These are phyloP conservation scores for Cydia pomonella DNA, from an alignment of 1,140 invertebrate genomes.

Conservation along the genomic window DNA sequence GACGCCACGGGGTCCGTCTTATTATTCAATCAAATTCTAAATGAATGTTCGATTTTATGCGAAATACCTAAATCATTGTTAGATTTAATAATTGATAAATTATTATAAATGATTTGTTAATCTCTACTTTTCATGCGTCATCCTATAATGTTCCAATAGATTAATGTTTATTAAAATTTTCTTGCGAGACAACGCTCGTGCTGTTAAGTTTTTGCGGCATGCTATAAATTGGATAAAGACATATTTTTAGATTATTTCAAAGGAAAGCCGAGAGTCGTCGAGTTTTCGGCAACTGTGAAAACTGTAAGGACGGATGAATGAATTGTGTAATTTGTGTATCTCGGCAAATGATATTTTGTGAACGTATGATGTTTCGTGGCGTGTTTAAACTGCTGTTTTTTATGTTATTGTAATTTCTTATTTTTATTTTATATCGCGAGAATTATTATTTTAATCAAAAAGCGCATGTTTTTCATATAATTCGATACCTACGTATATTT, in stretches of 20 bases:
- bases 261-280: background rate
- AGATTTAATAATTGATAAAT: slow-evolving; percentile 55
- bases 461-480: slow-evolving; percentile 27
- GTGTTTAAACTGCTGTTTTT: slow-evolving; percentile 47
- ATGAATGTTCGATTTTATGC: slow-evolving; percentile 65
- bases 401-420: slow-evolving; percentile 58
- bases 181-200: slow-evolving; percentile 35
- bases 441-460: slow-evolving; percentile 47
- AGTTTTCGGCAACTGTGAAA: slow-evolving; percentile 10
- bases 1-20: slow-evolving; percentile 45
- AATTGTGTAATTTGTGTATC: slow-evolving; percentile 42
- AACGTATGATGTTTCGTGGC: slow-evolving; percentile 44
- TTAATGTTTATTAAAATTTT: slow-evolving; percentile 63
- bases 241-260: slow-evolving; percentile 34
- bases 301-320: slow-evolving; percentile 43
- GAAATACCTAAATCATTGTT: slow-evolving; percentile 54
- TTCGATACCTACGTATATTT: slow-evolving; percentile 37
- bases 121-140: slow-evolving; percentile 54
- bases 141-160: slow-evolving; percentile 48
- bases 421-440: slow-evolving; percentile 52
- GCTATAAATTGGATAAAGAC: slow-evolving; percentile 45
- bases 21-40: slow-evolving; percentile 65
- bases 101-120: slow-evolving; percentile 62
- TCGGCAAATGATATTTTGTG: slow-evolving; percentile 44
- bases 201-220: slow-evolving; percentile 34